Percentiles rank a stretch among this genome's conserved stretches.
Evolutionary conservation across 2,888 invertebrate genomes (phyloP).

Genomic region (Laothoe populi): DNA sequence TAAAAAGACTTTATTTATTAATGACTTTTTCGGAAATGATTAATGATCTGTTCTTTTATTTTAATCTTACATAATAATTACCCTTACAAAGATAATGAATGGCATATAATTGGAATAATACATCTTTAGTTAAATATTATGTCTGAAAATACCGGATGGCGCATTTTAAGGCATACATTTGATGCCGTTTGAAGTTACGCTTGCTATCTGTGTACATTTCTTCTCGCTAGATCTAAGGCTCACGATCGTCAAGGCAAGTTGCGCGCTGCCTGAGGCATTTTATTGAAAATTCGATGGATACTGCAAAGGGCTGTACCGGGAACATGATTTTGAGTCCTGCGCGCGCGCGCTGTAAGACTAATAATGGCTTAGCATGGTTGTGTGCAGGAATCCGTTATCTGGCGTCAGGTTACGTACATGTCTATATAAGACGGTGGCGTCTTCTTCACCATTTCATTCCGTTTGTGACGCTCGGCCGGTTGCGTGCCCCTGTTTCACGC

Average conservation of each 20-base stretch:
- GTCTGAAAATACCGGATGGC: neutral
- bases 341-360: constrained; percentile 56
- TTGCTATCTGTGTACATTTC: constrained; percentile 46
- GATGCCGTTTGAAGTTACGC: constrained; percentile 68
- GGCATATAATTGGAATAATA: neutral
- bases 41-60: too few relatives aligned
- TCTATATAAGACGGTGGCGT: constrained; percentile 83
- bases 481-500: constrained; percentile 63
- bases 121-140: neutral
- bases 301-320: constrained; percentile 57
- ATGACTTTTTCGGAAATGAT: too few relatives aligned
- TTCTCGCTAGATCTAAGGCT: constrained; percentile 46
- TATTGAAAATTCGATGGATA: constrained; percentile 82
- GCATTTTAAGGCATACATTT: constrained; percentile 12
- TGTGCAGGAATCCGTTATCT: constrained; percentile 78
- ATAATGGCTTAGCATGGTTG: constrained; percentile 57
- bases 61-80: too few relatives aligned
- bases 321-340: constrained; percentile 57
- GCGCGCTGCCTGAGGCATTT: constrained; percentile 77
- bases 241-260: constrained; percentile 71
- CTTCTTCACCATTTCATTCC: constrained; percentile 84
- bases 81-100: too few relatives aligned
- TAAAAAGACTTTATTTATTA: too few relatives aligned
- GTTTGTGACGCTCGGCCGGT: constrained; percentile 76
- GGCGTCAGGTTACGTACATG: constrained; percentile 84